Base-by-base conservation (phyloP, 92 coral and sea anemone genomes). In the Porites lobata region DNA sequence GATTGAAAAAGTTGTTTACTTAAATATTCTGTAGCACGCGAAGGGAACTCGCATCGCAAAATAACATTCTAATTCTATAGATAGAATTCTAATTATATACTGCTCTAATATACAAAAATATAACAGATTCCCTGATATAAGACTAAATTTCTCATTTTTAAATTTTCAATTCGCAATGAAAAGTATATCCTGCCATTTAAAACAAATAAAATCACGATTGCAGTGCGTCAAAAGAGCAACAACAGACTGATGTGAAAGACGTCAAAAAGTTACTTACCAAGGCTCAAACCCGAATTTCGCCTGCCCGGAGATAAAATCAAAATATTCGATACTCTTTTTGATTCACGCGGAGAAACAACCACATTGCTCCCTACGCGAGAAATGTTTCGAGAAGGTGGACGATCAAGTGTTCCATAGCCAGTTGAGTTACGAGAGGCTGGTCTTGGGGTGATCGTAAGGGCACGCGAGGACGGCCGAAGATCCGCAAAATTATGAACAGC, bases 381-480 rank as follows among this genome's bases (percentile, higher is more conserved):
- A 65, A 69, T 86, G 50, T 24, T 86, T 57, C 91, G 90, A 15
- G 98, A 95, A 71, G 78, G 73, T 8, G 98, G 95, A 47, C 98
- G 91, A 43, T 83, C 61, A 79, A 65, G 64, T 74, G 66, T 72
- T 79, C 81, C 76, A 19, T 63, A 53, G 14, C 82, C 95, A 24
- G 87, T 13, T 63, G 96, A 90, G 52, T 85, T 85, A 74, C 96
- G 65, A 58, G 98, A 93, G 26, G 84, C 91, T 53, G 96, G 96
- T 21, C 98, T 88, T 8, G 98, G 92, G 12, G 89, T 52, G 64
- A 95, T 94, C 18, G 96, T 78, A 61, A 91, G 81, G 57, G 96
- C 95, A 21, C 98, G 91, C 50, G 98, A 95, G 21, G 94, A 88
- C 9, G 98, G 98, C 57, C 94, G 89, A 26, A 95, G 77, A 75